These are phyloP conservation scores for Falco peregrinus DNA, from an alignment of 2,797 vertebrate genomes.

Conservation along the genomic window DNA sequence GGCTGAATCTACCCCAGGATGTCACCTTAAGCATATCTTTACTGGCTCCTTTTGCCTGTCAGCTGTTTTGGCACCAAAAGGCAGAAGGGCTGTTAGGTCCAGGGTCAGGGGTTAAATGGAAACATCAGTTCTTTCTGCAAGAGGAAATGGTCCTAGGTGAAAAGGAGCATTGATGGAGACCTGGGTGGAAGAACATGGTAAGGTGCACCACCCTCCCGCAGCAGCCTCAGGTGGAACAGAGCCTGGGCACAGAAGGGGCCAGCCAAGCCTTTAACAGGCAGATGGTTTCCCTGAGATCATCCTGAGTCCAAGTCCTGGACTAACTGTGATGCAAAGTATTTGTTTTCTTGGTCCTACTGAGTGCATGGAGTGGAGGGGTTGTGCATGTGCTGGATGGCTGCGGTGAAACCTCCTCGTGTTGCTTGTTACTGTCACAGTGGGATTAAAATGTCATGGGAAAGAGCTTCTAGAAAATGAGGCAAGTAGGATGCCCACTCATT, in stretches of 20 bases:
- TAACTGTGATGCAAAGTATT: not conserved
- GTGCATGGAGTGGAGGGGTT: not conserved
- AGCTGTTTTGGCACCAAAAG: not conserved
- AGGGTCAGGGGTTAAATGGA: not conserved
- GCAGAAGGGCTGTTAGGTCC: not conserved
- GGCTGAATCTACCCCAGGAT: not conserved
- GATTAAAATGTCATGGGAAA: constrained; percentile 75
- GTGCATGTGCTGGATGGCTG: not conserved
- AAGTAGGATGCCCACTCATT: not conserved
- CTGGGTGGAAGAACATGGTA: not conserved
- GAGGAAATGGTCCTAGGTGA: not conserved
- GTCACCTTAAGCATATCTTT: not conserved
- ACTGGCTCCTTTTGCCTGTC: not conserved
- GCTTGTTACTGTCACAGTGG: not conserved
- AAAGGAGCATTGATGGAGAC: not conserved
- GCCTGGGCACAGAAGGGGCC: not conserved
- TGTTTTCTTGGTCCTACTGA: not conserved
- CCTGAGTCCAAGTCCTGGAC: not conserved
- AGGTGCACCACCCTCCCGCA: not conserved
- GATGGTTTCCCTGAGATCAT: not conserved
- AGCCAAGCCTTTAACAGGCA: not conserved
- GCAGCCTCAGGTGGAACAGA: not conserved
- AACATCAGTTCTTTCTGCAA: not conserved
- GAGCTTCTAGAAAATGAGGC: constrained; percentile 37
- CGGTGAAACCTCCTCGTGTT: not conserved